phyloP scores from a whole-genome alignment of 2,113 vertebrate species.

The Eudyptes chrysolophus region DNA sequence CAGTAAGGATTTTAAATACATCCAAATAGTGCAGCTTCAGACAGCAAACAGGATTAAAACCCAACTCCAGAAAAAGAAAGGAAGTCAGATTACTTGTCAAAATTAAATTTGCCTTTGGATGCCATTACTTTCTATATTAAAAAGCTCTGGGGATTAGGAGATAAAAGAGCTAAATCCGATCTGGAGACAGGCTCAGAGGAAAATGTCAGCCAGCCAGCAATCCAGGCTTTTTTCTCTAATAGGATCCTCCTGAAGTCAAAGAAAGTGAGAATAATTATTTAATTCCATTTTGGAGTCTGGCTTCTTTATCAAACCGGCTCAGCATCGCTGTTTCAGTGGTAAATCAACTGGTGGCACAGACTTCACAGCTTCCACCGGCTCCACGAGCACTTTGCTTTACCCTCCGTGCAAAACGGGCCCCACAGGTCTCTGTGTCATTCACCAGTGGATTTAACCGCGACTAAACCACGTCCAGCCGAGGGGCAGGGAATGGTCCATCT shows the following conservation, averaged over 20 bases:
- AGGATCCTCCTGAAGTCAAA: constrained; percentile 1
- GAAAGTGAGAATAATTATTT: constrained; percentile 18
- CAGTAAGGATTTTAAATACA: background rate
- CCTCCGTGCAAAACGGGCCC: background rate
- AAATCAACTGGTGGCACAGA: background rate
- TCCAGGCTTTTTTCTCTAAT: constrained; percentile 1
- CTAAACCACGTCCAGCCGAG: rapidly evolving
- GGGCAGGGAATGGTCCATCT: background rate
- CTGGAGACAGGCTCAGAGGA: constrained; percentile 26
- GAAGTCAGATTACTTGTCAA: constrained; percentile 42
- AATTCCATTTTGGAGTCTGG: background rate
- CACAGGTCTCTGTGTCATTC: background rate
- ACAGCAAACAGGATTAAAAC: constrained; percentile 12
- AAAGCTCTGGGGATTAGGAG: constrained; percentile 52
- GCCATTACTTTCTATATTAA: constrained; percentile 13
- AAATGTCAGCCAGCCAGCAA: constrained; percentile 25
- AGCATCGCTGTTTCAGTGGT: background rate
- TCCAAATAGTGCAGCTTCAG: constrained; percentile 14
- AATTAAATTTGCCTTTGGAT: constrained; percentile 37
- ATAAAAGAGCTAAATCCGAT: constrained; percentile 45
- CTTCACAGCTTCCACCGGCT: background rate
- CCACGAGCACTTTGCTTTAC: background rate
- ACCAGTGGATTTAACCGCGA: rapidly evolving
- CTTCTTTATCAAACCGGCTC: background rate
- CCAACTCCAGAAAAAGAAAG: background rate